Base-by-base conservation (phyloP, 2,888 invertebrate genomes). In the Heliconius charithonia region DNA sequence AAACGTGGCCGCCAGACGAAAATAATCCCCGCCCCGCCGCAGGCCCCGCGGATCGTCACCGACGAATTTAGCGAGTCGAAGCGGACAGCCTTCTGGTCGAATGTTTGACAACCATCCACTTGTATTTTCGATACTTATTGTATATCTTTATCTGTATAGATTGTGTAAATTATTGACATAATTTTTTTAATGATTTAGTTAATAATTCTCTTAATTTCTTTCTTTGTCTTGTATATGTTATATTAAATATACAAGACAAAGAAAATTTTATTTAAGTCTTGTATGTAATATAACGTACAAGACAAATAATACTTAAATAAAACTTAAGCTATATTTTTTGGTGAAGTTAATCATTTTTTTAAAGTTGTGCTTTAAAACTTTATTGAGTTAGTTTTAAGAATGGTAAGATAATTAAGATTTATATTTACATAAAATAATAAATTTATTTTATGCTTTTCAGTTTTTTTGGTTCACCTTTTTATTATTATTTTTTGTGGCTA, bases 1-100 rank as follows among this genome's bases (percentile, higher is more conserved):
- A 94, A 95, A 94, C 94, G 94, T 93, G 93, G 93, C 94, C 92
- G 94, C 93, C 94, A 95, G 94, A 95, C 95, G 91, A 94, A 95
- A 95, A 95, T 95, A 95, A 94, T 89, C 91, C 92, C 93, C 93
- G 89, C 91, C 90, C 91, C 59, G 87, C 92, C 88, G 87, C 90
- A 89, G 89, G 90, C 92, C 93, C 90, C 92, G 89, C 87, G 84
- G 87, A 85, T 87, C 91, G 93, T 94, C 94, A 94, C 93, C 93
- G 94, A 93, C 93, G 83, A 89, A 94, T 91, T 92, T 95, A 95
- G 94, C 90, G 87, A 87, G 85, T 87, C 86, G 79, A 81, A 77
- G 80, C 83, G 79, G 82, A 76, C 82, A 82, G 85, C 85, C 86
- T 85, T 84, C 85, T 83, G 83, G 82, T 83, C 85, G 83, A 82